A percentile compares a stretch with the other conserved stretches of the same genome.
Evolutionary conservation across 2,888 invertebrate species (phyloP).

Genomic region (Orchesella flavescens): DNA sequence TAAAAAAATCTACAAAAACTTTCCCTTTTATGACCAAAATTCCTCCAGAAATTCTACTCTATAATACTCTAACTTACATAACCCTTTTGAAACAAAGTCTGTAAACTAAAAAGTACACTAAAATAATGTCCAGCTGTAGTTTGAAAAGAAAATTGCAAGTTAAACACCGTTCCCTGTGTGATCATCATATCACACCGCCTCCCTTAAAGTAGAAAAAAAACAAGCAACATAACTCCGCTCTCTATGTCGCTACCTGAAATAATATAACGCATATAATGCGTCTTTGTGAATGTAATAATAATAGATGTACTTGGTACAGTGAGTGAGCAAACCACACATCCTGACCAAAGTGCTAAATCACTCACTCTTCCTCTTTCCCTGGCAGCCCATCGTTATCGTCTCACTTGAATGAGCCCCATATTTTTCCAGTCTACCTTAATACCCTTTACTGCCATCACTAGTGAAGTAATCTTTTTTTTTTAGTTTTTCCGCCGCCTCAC

Average conservation of each 20-base stretch:
- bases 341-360: conserved; percentile 72
- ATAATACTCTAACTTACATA: too few relatives aligned
- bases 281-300: conserved; percentile 25
- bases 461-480: conserved; percentile 9
- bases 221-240: conserved; percentile 22
- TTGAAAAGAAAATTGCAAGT: conserved; percentile 71
- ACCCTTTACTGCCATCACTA: conserved; percentile 35
- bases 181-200: conserved; percentile 43
- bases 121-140: conserved; percentile 57
- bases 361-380: conserved; percentile 68
- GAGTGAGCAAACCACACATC: conserved; percentile 66
- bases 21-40: conserved; percentile 37
- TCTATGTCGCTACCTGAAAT: conserved; percentile 47
- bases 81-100: conserved; percentile 49
- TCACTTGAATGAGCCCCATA: conserved; percentile 69
- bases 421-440: conserved; percentile 65
- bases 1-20: conserved; percentile 37
- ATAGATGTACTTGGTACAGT: conserved; percentile 56
- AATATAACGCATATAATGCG: conserved; percentile 27
- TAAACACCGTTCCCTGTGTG: conserved; percentile 67
- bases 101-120: conserved; percentile 10
- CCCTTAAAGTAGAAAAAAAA: conserved; percentile 27
- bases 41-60: conserved; percentile 23
- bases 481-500: conserved; percentile 6
- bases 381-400: conserved; percentile 67